Base-by-base conservation (phyloP, 2,797 vertebrate genomes). In the Peromyscus eremicus region DNA sequence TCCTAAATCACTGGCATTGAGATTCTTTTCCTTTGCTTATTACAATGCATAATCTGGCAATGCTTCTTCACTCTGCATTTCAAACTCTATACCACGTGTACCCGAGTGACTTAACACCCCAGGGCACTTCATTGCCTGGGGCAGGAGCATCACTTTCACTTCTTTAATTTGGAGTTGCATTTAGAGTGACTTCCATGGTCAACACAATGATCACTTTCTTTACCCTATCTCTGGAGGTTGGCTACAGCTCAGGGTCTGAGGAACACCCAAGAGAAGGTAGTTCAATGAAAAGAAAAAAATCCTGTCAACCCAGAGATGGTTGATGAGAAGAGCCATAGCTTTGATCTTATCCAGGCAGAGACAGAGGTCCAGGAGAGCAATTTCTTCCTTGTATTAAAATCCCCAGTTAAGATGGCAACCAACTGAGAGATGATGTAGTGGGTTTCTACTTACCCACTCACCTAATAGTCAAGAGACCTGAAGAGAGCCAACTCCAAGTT, bases 11-110 rank as follows among this genome's bases (percentile, higher is more conserved):
- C 27, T 19, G 2, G n/a, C 5, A 32, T 7, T 21, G 8, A 82
- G 34, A 77, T 1, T 43, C 9, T 29, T 46, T 73, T 32, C 64
- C 40, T 57, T 3, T 40, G 46, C 32, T 76, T 49, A 11, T 73
- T 14, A 37, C 2, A 60, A 17, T 1, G 25, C n/a, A 23, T 1
- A 49, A 66, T 2, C 2, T 49, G n/a, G 52, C 0, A 84, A 11
- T 6, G 40, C 43, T 34, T 32, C 32, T 62, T 60, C 21, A 0
- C 29, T 37, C 73, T 46, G 29, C 43, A 77, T 43, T 57, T 43
- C 60, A 32, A 57, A 25, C 55, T 57, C 37, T 76, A 23, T 5
- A 16, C 19, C 55, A 6, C 5, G 13, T 34, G 40, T 0, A 21
- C 43, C 64, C 7, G 40, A 49, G 25, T 21, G 13, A 19, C 52